A percentile compares a stretch with the other conserved stretches of the same genome.
phyloP scores from a whole-genome alignment of 1,140 invertebrate genomes.

The Nasonia longicornis region DNA sequence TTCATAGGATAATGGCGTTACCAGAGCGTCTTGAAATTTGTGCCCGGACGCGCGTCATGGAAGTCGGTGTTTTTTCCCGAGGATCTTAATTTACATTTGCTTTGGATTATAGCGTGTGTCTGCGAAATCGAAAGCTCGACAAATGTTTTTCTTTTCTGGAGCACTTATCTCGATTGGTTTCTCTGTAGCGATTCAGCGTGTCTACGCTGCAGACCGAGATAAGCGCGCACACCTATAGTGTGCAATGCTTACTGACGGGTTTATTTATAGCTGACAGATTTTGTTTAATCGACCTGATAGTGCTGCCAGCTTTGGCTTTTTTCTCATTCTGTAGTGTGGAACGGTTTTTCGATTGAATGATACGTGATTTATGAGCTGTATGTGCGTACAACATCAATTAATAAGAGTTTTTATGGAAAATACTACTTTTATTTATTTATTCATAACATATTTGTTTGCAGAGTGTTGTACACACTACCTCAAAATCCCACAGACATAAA shows the following conservation, averaged over 20 bases:
- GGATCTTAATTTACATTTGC: background rate
- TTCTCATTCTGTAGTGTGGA: too few species aligned
- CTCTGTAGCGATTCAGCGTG: background rate
- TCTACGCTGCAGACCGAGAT: background rate
- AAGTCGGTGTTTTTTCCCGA: background rate
- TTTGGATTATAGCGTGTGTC: background rate
- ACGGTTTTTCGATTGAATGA: too few species aligned
- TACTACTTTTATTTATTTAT: too few species aligned
- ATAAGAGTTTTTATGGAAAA: too few species aligned
- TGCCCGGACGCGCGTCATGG: background rate
- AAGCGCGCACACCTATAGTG: background rate
- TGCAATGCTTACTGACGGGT: background rate
- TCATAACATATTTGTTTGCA: too few species aligned
- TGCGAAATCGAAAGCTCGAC: background rate
- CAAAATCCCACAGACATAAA: too few species aligned
- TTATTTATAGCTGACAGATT: background rate
- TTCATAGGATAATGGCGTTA: background rate
- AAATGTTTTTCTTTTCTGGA: background rate
- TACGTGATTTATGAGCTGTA: too few species aligned
- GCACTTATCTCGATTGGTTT: slow-evolving; percentile 1
- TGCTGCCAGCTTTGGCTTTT: too few species aligned
- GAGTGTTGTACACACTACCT: too few species aligned
- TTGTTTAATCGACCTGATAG: background rate
- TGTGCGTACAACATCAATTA: too few species aligned
- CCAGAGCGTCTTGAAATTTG: background rate